These are phyloP conservation scores for Phrynosoma platyrhinos DNA, from an alignment of 2,113 vertebrate genomes.

Conservation along the genomic window DNA sequence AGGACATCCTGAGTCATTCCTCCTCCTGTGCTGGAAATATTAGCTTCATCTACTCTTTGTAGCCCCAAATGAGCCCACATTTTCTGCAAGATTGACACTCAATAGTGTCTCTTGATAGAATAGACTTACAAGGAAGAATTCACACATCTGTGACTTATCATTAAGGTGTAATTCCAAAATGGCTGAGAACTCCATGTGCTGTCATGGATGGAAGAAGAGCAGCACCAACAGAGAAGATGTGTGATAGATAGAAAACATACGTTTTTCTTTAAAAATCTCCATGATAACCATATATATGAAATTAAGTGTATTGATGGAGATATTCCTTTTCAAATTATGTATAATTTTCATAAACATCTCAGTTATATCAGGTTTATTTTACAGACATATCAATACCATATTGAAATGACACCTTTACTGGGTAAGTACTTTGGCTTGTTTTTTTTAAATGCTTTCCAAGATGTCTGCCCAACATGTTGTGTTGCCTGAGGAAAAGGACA, in stretches of 20 bases:
- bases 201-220: neutral
- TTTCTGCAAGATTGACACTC: constrained; percentile 14
- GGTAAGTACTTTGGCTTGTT: neutral
- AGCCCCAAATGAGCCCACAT: neutral
- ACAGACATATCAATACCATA: neutral
- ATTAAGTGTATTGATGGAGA: neutral
- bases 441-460: neutral
- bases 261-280: neutral
- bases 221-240: neutral
- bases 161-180: neutral
- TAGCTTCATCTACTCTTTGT: neutral
- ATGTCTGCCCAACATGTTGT: neutral
- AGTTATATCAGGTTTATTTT: neutral
- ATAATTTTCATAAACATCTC: neutral
- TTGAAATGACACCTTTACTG: neutral
- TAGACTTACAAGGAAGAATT: neutral
- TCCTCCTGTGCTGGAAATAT: constrained; percentile 10
- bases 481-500: too few relatives aligned
- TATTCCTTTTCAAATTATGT: too few relatives aligned
- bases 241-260: neutral
- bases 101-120: neutral
- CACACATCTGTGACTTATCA: constrained; percentile 1
- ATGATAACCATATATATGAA: too few relatives aligned
- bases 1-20: neutral
- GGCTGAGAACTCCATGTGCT: neutral